These are phyloP conservation scores for Grallaria varia DNA, from an alignment of 2,113 vertebrate species.

Conservation along the genomic window DNA sequence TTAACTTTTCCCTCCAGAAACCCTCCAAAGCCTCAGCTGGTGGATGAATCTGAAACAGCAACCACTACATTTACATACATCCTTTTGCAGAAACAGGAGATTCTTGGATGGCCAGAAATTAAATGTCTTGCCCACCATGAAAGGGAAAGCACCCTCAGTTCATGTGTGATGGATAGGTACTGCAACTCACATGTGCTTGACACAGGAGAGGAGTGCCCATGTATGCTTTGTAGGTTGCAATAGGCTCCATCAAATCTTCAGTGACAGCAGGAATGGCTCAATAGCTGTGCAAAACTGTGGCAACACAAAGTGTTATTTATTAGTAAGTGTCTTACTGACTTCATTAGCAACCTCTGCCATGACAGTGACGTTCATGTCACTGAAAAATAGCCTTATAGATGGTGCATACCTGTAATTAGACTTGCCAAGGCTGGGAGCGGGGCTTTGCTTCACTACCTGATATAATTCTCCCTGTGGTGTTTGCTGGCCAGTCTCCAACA, in stretches of 20 bases:
- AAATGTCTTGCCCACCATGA: not conserved
- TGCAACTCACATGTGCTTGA: not conserved
- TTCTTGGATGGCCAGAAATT: not conserved
- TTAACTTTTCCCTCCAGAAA: not conserved
- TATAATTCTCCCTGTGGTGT: slow-evolving; percentile 73
- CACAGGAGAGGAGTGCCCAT: not conserved
- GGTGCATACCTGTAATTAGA: slow-evolving; percentile 76
- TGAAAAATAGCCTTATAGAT: not conserved
- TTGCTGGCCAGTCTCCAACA: slow-evolving; percentile 74
- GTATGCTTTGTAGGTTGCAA: not conserved
- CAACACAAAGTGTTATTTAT: not conserved
- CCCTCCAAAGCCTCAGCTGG: not conserved
- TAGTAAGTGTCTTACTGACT: not conserved
- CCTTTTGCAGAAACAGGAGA: not conserved
- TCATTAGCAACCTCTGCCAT: not conserved
- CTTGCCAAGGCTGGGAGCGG: slow-evolving; percentile 80
- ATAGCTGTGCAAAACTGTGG: not conserved
- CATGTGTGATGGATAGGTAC: not conserved
- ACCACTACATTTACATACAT: not conserved
- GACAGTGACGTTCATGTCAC: not conserved
- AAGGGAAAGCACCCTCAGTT: not conserved
- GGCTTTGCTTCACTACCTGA: slow-evolving; percentile 77
- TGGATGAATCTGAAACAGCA: not conserved
- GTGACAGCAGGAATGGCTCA: not conserved
- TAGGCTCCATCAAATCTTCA: not conserved